phyloP scores from a whole-genome alignment of 2,888 invertebrate genomes.

The Anthophora plumipes region DNA sequence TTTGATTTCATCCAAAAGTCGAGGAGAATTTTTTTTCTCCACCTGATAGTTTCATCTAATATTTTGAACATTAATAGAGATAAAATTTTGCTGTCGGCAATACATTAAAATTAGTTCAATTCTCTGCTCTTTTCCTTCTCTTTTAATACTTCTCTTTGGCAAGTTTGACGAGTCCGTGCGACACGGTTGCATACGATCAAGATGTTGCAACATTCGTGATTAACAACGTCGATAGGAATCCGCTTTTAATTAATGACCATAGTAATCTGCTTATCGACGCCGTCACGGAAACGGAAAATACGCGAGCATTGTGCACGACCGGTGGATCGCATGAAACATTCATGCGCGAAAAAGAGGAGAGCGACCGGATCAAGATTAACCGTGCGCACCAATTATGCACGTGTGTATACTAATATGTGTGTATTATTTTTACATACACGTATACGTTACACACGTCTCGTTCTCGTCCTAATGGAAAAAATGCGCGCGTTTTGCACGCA shows the following conservation, averaged over 20 bases:
- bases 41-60: no score
- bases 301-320: slow-evolving; percentile 1
- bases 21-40: no score
- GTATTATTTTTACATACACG: no score
- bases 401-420: not conserved
- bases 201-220: not conserved
- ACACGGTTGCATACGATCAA: not conserved
- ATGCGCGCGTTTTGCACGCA: slow-evolving; percentile 18
- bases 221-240: not conserved
- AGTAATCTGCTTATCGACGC: slow-evolving; percentile 8
- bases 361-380: slow-evolving; percentile 20
- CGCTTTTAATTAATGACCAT: slow-evolving; percentile 16
- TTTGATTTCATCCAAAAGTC: no score
- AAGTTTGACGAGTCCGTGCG: no score
- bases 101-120: no score
- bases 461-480: not conserved
- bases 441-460: not conserved
- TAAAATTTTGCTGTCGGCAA: no score
- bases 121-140: no score
- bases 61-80: no score
- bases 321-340: slow-evolving; percentile 7
- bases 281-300: not conserved
- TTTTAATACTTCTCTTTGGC: no score
- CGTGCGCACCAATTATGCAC: not conserved
- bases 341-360: slow-evolving; percentile 2